Evolutionary conservation across 2,797 vertebrate genomes (phyloP).

Genomic region (Pristis pectinata): DNA sequence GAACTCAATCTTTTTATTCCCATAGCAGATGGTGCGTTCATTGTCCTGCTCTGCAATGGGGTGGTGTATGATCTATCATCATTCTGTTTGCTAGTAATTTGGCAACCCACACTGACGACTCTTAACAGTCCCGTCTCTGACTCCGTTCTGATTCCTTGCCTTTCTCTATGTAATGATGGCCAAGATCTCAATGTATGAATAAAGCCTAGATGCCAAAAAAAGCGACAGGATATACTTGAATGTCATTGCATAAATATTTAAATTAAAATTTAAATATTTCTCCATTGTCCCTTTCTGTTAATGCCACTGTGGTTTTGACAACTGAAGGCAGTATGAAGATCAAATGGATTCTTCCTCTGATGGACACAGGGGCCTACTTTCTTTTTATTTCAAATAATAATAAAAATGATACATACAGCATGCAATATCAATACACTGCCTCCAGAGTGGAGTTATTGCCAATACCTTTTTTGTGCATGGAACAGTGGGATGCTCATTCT

Average conservation of each 20-base stretch:
- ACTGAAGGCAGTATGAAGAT: not conserved
- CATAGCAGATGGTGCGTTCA: not conserved
- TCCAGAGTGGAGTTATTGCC: not conserved
- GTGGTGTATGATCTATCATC: not conserved
- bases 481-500: not conserved
- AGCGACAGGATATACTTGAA: too few species aligned
- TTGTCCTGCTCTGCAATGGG: not conserved
- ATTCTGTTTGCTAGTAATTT: not conserved
- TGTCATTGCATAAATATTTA: not conserved
- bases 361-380: not conserved
- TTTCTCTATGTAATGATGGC: not conserved
- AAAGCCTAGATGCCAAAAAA: not conserved
- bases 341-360: not conserved
- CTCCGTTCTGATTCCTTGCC: not conserved
- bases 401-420: not conserved
- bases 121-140: not conserved
- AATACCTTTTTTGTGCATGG: not conserved
- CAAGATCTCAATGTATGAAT: not conserved
- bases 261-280: not conserved
- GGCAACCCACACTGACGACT: not conserved
- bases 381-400: not conserved
- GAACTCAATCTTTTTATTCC: not conserved
- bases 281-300: not conserved
- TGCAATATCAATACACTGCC: not conserved
- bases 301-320: not conserved